A percentile compares a stretch with the other conserved stretches of the same genome.
Evolutionary conservation across 1,140 invertebrate genomes (phyloP).

Genomic region (Apolygus lucorum): DNA sequence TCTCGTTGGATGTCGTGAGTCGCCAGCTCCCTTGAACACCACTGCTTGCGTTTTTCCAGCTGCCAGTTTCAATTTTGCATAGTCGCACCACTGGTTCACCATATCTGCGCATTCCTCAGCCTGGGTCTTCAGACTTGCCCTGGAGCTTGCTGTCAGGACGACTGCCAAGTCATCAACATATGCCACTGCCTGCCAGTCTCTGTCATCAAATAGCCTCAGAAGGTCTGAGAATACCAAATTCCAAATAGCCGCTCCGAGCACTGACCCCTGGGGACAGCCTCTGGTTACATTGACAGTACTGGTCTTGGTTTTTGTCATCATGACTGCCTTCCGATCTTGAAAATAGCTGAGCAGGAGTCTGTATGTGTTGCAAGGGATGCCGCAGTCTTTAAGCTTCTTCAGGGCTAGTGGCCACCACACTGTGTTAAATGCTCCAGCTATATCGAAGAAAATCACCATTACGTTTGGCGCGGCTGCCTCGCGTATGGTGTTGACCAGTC

Average conservation of each 20-base stretch:
- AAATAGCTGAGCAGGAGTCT: background rate
- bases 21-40: too few species aligned
- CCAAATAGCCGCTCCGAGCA: slow-evolving; percentile 40
- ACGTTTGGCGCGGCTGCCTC: background rate
- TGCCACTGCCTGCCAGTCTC: slow-evolving; percentile 32
- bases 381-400: background rate
- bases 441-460: background rate
- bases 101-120: too few species aligned
- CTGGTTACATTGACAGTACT: slow-evolving; percentile 31
- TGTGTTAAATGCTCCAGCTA: background rate
- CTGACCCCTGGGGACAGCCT: slow-evolving; percentile 43
- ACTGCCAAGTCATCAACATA: slow-evolving; percentile 38
- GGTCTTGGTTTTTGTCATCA: background rate
- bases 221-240: slow-evolving; percentile 40
- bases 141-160: too few species aligned
- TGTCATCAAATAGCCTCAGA: slow-evolving; percentile 31
- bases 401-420: background rate
- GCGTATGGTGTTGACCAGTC: background rate
- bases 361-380: background rate
- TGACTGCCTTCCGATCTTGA: background rate
- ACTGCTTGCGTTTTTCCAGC: too few species aligned
- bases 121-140: too few species aligned
- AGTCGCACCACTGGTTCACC: too few species aligned
- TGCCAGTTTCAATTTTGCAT: too few species aligned
- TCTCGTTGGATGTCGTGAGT: too few species aligned